These are phyloP conservation scores for Uloborus diversus DNA, from an alignment of 1,140 invertebrate species.

Conservation along the genomic window DNA sequence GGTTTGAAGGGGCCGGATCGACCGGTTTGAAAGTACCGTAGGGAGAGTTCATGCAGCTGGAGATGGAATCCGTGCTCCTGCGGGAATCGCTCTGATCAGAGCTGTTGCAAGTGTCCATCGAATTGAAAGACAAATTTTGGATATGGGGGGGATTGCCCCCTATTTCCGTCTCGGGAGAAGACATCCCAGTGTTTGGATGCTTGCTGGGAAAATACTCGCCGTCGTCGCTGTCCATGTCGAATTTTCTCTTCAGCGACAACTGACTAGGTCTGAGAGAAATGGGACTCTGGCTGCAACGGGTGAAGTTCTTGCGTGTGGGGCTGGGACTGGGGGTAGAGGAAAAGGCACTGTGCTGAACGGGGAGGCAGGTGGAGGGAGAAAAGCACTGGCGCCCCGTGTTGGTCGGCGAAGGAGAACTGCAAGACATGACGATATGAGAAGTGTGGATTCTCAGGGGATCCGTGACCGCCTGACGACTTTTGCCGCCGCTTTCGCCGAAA, in stretches of 20 bases:
- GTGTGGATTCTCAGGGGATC: conserved; percentile 67
- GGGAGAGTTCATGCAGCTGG: conserved; percentile 33
- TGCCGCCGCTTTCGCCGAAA: not conserved
- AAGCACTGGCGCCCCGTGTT: conserved; percentile 71
- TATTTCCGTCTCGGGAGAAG: conserved; percentile 25
- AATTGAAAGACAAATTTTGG: conserved; percentile 50
- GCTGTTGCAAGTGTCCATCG: conserved; percentile 51
- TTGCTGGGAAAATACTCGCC: conserved; percentile 46
- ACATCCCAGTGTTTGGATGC: conserved; percentile 41
- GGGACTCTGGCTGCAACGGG: conserved; percentile 80
- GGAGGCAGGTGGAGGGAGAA: conserved; percentile 72
- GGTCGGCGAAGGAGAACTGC: conserved; percentile 76
- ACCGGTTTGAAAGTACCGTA: conserved; percentile 55
- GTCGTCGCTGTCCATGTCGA: conserved; percentile 67
- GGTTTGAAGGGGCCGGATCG: conserved; percentile 50
- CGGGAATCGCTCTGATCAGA: conserved; percentile 35
- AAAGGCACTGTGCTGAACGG: conserved; percentile 70
- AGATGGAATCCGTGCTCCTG: conserved; percentile 18
- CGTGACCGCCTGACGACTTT: conserved; percentile 63
- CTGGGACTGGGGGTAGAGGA: conserved; percentile 76
- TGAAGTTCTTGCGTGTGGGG: conserved; percentile 81
- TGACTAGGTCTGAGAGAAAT: conserved; percentile 80
- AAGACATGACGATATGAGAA: conserved; percentile 66
- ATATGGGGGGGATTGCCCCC: conserved; percentile 23
- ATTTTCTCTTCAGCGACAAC: conserved; percentile 80